Conservation (phyloP, 1,140 invertebrate genomes). For the Drosophila rufa region DNA sequence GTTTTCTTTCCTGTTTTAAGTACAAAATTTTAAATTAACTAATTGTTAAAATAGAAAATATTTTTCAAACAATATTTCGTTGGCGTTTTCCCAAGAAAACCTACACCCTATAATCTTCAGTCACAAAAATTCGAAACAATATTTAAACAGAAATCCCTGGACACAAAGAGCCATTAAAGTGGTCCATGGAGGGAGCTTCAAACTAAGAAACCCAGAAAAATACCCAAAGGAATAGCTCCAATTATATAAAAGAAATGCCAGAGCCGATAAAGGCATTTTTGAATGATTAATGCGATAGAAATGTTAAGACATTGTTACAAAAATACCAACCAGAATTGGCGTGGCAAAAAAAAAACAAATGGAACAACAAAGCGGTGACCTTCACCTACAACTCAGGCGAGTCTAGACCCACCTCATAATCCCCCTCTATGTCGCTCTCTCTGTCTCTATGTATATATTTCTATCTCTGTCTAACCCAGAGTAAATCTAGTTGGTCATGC, state of each 20-base stretch:
- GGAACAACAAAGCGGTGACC: constrained; percentile 39
- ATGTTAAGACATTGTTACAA: neutral
- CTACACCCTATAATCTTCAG: neutral
- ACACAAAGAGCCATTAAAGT: neutral
- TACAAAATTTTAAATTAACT: too few relatives aligned
- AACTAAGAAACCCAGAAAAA: neutral
- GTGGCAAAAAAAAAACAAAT: constrained; percentile 34
- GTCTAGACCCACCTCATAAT: constrained; percentile 17
- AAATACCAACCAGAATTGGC: constrained; percentile 22
- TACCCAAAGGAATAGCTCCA: constrained; percentile 9
- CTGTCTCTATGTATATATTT: neutral
- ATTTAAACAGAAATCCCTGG: neutral
- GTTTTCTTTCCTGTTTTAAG: too few relatives aligned
- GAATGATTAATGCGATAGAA: constrained; percentile 6
- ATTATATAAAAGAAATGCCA: neutral
- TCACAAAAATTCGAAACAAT: neutral
- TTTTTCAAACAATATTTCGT: neutral
- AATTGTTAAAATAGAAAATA: neutral
- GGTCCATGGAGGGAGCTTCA: constrained; percentile 8
- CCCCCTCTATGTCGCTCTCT: neutral
- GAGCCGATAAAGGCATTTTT: constrained; percentile 8
- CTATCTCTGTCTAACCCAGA: neutral
- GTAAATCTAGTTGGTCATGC: constrained; percentile 65
- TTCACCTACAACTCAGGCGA: constrained; percentile 59
- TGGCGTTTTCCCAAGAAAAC: neutral